Evolutionary conservation across 1,140 invertebrate species (phyloP), one percentile per base, ranked within the genome.

Genomic region (Babylonia areolata): DNA sequence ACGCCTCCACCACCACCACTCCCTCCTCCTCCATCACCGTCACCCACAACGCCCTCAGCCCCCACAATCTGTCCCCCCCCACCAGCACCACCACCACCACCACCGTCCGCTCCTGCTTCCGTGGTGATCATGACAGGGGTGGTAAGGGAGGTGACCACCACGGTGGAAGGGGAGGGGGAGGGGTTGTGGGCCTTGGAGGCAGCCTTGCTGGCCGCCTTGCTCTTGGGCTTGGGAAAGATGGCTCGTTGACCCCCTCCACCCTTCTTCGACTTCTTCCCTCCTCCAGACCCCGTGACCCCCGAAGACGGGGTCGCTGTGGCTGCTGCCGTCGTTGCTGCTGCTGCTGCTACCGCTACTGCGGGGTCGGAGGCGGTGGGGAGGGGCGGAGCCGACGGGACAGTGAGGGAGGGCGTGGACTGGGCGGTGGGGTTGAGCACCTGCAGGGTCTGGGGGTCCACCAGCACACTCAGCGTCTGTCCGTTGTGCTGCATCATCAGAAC

Each of bases 401-500:
- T 2, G 35, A 31, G 42, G 54, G 58, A 42, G 73, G 35, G 71
- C 71, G 6, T 35, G 69, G 17, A 64, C 83, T 85, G 81, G 71
- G 28, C 88, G 71, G 28, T 87, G 35, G 86, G 90, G 73, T 89
- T 91, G n/a, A 91, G 83, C 0, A 92, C 92, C 58, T 92, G 91
- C 88, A 92, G 89, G 2, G 92, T 92, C 23, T 88, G 87, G 6
- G 92, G 90, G 81, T 92, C 91, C 17, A 92, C 89, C 33, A 92
- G 85, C 35, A 92, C 90, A 83, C 90, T 92, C 37, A 91, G 90
- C 35, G 89, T 89, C 85, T 92, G 92, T 40, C 92, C 92, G 86
- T 91, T 91, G 54, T 90, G 86, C 75, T 88, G 86, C 85, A 92
- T 87, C 39, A 88, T 90, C 54, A 92, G 64, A 51, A 92, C 82